Conservation (phyloP, 2,888 invertebrate genomes). For the Scotopteryx bipunctaria region DNA sequence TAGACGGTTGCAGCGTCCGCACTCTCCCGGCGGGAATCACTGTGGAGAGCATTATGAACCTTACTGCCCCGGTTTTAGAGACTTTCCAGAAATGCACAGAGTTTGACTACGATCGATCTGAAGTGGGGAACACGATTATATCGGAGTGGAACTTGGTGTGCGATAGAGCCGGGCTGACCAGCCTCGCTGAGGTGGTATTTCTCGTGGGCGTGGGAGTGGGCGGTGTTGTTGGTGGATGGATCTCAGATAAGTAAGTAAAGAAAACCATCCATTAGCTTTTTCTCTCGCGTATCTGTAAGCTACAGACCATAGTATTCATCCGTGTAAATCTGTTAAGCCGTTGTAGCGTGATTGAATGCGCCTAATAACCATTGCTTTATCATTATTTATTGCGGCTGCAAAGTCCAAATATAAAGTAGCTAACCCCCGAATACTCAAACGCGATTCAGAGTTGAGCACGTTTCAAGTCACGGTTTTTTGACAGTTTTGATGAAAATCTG, state of each 20-base stretch:
- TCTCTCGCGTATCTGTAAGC: too few species aligned
- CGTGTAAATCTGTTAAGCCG: too few species aligned
- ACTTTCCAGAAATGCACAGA: slow-evolving; percentile 78
- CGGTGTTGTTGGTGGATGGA: slow-evolving; percentile 90
- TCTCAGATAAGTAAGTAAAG: slow-evolving; percentile 86
- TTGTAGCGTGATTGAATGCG: too few species aligned
- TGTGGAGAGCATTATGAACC: slow-evolving; percentile 63
- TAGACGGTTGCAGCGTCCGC: slow-evolving; percentile 83
- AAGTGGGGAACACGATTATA: slow-evolving; percentile 86
- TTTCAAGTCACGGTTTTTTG: too few species aligned
- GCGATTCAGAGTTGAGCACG: too few species aligned
- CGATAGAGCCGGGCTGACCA: slow-evolving; percentile 86
- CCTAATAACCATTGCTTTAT: too few species aligned
- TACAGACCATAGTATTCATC: too few species aligned
- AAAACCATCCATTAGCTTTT: not conserved
- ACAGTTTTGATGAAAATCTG: too few species aligned
- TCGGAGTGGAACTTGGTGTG: slow-evolving; percentile 91
- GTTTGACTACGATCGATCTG: slow-evolving; percentile 84
- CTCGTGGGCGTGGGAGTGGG: slow-evolving; percentile 90
- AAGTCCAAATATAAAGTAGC: too few species aligned
- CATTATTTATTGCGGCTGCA: too few species aligned
- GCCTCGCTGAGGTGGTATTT: slow-evolving; percentile 90
- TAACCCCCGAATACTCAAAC: too few species aligned
- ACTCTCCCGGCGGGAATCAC: slow-evolving; percentile 67
- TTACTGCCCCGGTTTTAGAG: slow-evolving; percentile 64